phyloP scores from a whole-genome alignment of 2,797 vertebrate genomes.

The Bufotes viridis region DNA sequence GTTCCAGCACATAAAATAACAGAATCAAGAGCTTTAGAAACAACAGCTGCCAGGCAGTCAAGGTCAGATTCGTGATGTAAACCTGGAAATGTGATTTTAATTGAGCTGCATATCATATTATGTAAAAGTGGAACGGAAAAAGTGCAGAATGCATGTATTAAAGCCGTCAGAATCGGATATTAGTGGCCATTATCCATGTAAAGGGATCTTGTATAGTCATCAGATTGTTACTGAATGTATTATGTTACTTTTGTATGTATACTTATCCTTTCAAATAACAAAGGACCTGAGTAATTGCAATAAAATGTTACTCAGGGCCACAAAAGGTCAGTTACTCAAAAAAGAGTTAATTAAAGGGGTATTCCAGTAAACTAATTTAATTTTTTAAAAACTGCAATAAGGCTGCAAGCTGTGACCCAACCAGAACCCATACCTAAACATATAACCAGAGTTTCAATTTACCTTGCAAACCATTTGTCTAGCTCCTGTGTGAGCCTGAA shows the following conservation, averaged over 20 bases:
- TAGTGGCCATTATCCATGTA: slow-evolving; percentile 1
- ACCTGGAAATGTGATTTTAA: slow-evolving; percentile 45
- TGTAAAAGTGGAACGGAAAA: slow-evolving; percentile 12
- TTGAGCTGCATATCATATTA: slow-evolving; percentile 31
- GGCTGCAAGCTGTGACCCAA: too few species aligned
- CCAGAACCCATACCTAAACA: too few species aligned
- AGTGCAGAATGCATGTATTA: not conserved
- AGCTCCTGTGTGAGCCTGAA: too few species aligned
- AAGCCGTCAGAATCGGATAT: not conserved
- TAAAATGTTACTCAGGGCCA: not conserved
- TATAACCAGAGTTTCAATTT: too few species aligned
- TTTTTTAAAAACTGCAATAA: too few species aligned
- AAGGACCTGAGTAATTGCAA: not conserved
- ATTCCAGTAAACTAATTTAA: too few species aligned
- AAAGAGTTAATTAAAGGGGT: too few species aligned
- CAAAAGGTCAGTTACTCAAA: not conserved
- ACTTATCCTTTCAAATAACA: not conserved
- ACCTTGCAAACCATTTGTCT: too few species aligned
- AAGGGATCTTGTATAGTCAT: not conserved
- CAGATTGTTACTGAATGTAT: not conserved
- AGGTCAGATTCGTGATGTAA: slow-evolving; percentile 44
- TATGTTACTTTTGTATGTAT: not conserved
- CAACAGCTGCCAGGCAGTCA: slow-evolving; percentile 37
- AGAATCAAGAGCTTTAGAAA: slow-evolving; percentile 48
- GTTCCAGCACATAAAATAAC: slow-evolving; percentile 40